Evolutionary conservation across 2,113 vertebrate genomes (phyloP), one percentile per base, ranked within the genome.

Genomic region (Bos taurus): DNA sequence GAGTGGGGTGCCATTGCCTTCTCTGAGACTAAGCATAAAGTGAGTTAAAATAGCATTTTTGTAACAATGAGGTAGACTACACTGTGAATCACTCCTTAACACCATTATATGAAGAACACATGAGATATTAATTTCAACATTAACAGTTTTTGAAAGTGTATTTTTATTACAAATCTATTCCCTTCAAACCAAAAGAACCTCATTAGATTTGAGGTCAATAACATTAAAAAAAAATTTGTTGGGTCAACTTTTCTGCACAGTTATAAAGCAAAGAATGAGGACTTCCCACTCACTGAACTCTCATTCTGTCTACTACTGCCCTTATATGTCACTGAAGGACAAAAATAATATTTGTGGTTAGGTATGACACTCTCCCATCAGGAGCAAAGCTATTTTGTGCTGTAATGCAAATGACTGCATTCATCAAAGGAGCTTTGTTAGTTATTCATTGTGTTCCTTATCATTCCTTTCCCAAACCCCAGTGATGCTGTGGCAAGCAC

Each of bases 401-500:
- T 96, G 97, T 94, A 98, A 99, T 99, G 99, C 98, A 99, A 99
- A 99, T 99, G 98, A 98, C 97, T 98, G 98, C 97, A 98, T 99
- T 99, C 98, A 98, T 98, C 98, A 98, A 98, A 98, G 40, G 86
- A 98, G 99, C 99, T 99, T 99, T 99, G 98, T 99, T 99, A 98
- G 98, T 98, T 99, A 98, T 99, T 98, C 99, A 99, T 99, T 99
- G 99, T 99, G 98, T 67, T 98, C 95, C 99, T 99, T 99, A 99
- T 99, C 99, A 23, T 98, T 97, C 97, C 94, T 91, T 98, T 48
- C 97, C 98, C 98, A 98, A 98, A 98, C 92, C 98, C 92, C 54
- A 40, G 94, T 28, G 90, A 95, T 80, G 97, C 95, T 33, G 94
- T 95, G 43, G 84, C 30, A 93, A 1, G 96, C 98, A 91, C 12